These are phyloP conservation scores for Euura saliciscinereae DNA, from an alignment of 1,140 invertebrate species.

Conservation along the genomic window DNA sequence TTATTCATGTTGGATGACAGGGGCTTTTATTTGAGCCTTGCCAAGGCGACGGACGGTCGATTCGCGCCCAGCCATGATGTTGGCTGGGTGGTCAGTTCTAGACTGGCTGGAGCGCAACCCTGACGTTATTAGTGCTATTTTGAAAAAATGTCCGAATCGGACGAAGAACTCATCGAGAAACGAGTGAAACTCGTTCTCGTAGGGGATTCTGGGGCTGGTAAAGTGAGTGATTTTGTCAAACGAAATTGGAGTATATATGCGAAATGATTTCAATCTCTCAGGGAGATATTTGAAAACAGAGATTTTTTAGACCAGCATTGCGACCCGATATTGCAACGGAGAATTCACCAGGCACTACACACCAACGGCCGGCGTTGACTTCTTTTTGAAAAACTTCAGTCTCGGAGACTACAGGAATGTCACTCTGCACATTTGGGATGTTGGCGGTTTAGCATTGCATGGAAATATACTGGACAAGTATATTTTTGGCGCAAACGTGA, in stretches of 20 bases:
- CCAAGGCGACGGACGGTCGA: conserved; percentile 3
- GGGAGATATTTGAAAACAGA: background rate
- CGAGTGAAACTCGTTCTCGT: conserved; percentile 81
- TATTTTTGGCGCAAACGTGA: conserved; percentile 79
- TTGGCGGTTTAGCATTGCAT: conserved; percentile 77
- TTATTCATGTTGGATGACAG: conserved; percentile 22
- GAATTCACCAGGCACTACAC: conserved; percentile 77
- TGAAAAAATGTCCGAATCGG: conserved; percentile 66
- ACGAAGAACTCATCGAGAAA: conserved; percentile 72
- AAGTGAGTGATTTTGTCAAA: conserved; percentile 66
- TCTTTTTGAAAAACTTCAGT: conserved; percentile 74
- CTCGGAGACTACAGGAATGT: conserved; percentile 73
- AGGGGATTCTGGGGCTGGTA: conserved; percentile 81
- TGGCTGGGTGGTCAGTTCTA: background rate
- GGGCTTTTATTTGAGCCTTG: background rate
- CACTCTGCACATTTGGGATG: conserved; percentile 82
- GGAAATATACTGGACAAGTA: conserved; percentile 86
- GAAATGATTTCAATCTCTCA: too few relatives aligned
- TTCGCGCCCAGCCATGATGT: background rate
- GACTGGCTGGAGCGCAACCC: background rate
- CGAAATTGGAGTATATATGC: too few relatives aligned
- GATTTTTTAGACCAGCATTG: conserved; percentile 69
- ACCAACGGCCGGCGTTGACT: conserved; percentile 82
- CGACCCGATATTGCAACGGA: conserved; percentile 74
- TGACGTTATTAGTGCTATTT: conserved; percentile 22